Base-by-base conservation (phyloP, 2,113 vertebrate species). In the Chlamydotis undulata region DNA sequence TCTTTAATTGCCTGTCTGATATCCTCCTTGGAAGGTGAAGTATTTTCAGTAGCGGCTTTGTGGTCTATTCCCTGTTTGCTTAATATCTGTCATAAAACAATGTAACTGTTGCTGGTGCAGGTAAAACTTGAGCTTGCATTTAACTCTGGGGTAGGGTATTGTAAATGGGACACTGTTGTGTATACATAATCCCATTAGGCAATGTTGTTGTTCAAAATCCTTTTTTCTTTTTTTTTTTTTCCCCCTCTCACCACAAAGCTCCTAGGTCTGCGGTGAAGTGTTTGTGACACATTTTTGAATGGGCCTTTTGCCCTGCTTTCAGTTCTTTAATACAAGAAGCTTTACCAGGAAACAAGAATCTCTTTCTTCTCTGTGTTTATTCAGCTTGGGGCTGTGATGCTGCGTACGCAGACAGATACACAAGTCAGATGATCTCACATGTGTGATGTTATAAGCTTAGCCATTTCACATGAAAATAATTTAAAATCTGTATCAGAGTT, bases 301-400 rank as follows among this genome's bases (percentile, higher is more conserved):
- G 85, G 83, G 90, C 82, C 61, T 92, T 97, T 96, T 94, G 65
- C 87, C 87, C 73, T 80, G 90, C 85, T 79, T 96, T 81, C 55
- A 78, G 74, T 88, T 96, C 93, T 92, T 96, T 87, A 77, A 78
- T 84, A 43, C 87, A 77, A 86, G 83, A 83, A 71, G 83, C 94
- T 96, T 97, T 92, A 90, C 77, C 37, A 75, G 89, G 59, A 75
- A 97, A 97, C 97, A 98, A 97, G 93, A 94, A 94, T 92, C 71
- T 91, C 95, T 97, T 98, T 98, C 88, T 97, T 97, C 87, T 77
- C 28, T 26, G 17, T 97, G 95, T 97, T 98, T 96, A 91, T 96
- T 96, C 77, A 86, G 92, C 96, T 92, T 55, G 47, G 86, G 93
- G 71, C 90, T 10, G 31, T n/a, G 49, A 79, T 96, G 82, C 24